Evolutionary conservation across 2,113 vertebrate genomes (phyloP).

Genomic region (Halcyon malimbica): DNA sequence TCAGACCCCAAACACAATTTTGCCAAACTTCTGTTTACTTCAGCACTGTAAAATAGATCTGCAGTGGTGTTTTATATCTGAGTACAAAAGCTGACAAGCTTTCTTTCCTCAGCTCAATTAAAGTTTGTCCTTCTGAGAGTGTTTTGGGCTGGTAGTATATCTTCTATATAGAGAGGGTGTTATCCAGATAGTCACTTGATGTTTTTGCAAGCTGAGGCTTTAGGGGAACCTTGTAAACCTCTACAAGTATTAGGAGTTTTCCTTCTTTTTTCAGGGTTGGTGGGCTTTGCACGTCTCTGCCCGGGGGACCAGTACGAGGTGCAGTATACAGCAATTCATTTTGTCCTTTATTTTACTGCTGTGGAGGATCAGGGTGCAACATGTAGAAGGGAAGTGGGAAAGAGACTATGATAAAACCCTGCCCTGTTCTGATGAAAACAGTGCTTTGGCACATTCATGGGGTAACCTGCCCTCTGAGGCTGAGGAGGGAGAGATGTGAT

Average conservation of each 20-base stretch:
- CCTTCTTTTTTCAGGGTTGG: slow-evolving; percentile 84
- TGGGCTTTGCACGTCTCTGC: slow-evolving; percentile 95
- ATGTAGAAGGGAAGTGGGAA: not conserved
- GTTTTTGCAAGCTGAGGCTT: not conserved
- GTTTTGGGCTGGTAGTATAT: not conserved
- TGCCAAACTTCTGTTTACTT: not conserved
- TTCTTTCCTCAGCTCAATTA: not conserved
- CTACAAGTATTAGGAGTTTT: not conserved
- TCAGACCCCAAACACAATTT: not conserved
- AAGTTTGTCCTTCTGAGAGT: not conserved
- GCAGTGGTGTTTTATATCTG: not conserved
- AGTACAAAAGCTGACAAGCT: not conserved
- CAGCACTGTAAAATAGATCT: not conserved
- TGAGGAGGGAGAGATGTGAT: not conserved
- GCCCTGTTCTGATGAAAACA: not conserved
- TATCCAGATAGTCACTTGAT: not conserved
- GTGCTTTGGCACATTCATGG: rapidly evolving
- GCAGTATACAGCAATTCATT: not conserved
- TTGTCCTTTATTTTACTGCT: not conserved
- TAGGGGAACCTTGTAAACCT: not conserved
- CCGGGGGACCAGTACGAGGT: slow-evolving; percentile 98
- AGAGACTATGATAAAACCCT: rapidly evolving
- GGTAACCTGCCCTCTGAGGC: not conserved
- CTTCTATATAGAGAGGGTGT: not conserved
- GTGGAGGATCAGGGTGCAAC: not conserved